Evolutionary conservation across 2,888 invertebrate species (phyloP), one percentile per base, ranked within the genome.

Genomic region (Pachymerium ferrugineum): DNA sequence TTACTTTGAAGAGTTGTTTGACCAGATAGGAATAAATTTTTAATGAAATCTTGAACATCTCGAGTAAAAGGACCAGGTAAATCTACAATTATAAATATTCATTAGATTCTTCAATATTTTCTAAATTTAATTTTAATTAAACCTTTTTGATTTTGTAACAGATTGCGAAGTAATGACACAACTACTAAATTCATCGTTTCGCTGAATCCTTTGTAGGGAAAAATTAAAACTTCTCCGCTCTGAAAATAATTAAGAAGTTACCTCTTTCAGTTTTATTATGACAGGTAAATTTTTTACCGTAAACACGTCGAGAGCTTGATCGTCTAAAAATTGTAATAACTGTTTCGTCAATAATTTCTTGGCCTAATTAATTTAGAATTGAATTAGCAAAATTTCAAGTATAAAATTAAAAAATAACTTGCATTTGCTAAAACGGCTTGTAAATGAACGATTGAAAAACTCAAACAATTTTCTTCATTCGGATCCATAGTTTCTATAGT

Each of bases 171-270:
- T 72, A 98, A 83, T 0, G 96, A 93, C 0, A 98, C 93, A 87
- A 96, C 89, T 0, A 96, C 96, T 74, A 98, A 85, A 82, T 94
- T 96, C 74, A 98, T 85, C 0, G 94, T 94, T 83, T 99, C 98
- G 75, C 94, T 96, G 81, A 97, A 94, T 0, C 93, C 93, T 80
- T 92, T 92, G 83, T 97, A 97, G 0, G 95, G 94, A 81, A 94
- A 97, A 70, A 91, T 88, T 83, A 89, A 87, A 69, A 86, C 81
- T 75, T 83, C 82, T 1, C 83, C 83, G 33, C 89, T 75, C 79
- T 79, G 31, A 33, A 77, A 77, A 29, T 5, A 54, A n/a, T 68
- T 70, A 35, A 16, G n/a, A 38, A 38, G 12, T 38, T 38, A n/a
- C 3, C n/a, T 38, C n/a, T 2, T n/a, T 4, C 8, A n/a, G 8